These are phyloP conservation scores for Mesorhabditis spiculigera DNA, from an alignment of 2,888 invertebrate species.

Conservation along the genomic window DNA sequence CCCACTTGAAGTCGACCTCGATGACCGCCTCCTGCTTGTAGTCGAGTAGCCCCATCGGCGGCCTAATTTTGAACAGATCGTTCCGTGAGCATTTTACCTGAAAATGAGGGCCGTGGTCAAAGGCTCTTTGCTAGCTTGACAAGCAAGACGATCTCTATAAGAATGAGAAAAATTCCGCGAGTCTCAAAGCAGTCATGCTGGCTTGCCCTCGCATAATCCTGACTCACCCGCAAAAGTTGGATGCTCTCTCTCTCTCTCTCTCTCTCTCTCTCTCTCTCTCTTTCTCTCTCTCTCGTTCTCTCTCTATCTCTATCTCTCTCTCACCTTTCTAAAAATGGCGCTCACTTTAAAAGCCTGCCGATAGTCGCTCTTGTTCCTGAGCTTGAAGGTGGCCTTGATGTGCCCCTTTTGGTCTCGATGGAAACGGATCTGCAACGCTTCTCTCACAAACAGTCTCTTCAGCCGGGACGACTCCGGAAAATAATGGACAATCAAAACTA, in stretches of 20 bases:
- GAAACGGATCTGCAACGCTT: slow-evolving; percentile 22
- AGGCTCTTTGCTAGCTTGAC: neutral
- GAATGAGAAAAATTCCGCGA: neutral
- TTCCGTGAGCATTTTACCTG: slow-evolving; percentile 51
- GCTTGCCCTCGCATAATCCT: neutral
- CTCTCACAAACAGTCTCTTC: neutral
- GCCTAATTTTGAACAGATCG: slow-evolving; percentile 48
- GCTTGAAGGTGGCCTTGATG: slow-evolving; percentile 25
- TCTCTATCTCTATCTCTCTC: no score
- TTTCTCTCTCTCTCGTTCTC: no score
- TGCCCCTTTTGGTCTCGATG: slow-evolving; percentile 20
- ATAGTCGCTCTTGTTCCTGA: slow-evolving; percentile 44
- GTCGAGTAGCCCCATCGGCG: slow-evolving; percentile 44
- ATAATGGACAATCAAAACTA: no score
- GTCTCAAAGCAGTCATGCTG: neutral
- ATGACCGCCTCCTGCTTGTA: slow-evolving; percentile 34
- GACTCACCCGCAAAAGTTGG: neutral
- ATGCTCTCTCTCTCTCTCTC: no score
- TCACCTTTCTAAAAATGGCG: no score
- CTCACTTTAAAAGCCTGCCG: slow-evolving; percentile 46
- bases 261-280: no score
- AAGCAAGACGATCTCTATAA: no score
- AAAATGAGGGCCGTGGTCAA: neutral
- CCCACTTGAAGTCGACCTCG: slow-evolving; percentile 21
- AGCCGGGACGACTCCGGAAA: neutral